phyloP scores from a whole-genome alignment of 2,113 vertebrate species.

The Nesogale talazaci region DNA sequence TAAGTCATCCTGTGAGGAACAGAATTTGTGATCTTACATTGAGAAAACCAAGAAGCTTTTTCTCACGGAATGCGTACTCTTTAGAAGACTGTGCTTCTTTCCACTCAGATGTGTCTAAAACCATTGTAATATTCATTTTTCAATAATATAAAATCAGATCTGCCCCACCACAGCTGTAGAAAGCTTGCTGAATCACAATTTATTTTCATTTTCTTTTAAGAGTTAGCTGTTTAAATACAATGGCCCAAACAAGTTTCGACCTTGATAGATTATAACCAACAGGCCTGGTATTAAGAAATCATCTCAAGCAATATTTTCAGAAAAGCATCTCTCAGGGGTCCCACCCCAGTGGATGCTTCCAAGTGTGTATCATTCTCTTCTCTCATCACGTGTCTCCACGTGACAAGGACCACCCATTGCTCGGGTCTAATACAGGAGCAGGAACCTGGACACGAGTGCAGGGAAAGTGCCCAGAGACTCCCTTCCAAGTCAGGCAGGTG shows the following conservation, averaged over 20 bases:
- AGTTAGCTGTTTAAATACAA: too few species aligned
- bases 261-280: background rate
- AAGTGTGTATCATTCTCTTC: background rate
- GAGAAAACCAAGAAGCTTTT: background rate
- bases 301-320: background rate
- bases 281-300: background rate
- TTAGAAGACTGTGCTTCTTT: background rate
- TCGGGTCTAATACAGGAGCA: rapidly evolving
- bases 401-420: background rate
- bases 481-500: background rate
- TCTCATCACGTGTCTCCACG: background rate
- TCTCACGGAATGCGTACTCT: background rate
- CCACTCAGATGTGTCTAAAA: background rate
- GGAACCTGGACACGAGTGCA: background rate
- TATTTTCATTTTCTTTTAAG: too few species aligned
- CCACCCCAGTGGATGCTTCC: background rate
- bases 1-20: background rate
- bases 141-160: slow-evolving; percentile 6
- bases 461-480: background rate
- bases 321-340: background rate
- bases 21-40: background rate
- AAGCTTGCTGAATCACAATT: slow-evolving; percentile 16
- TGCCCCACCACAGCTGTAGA: background rate
- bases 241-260: too few species aligned
- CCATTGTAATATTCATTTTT: slow-evolving; percentile 26